A percentile compares a stretch with the other conserved stretches of the same genome.
Evolutionary conservation across 1,140 invertebrate genomes (phyloP).

Genomic region (Conus betulinus): DNA sequence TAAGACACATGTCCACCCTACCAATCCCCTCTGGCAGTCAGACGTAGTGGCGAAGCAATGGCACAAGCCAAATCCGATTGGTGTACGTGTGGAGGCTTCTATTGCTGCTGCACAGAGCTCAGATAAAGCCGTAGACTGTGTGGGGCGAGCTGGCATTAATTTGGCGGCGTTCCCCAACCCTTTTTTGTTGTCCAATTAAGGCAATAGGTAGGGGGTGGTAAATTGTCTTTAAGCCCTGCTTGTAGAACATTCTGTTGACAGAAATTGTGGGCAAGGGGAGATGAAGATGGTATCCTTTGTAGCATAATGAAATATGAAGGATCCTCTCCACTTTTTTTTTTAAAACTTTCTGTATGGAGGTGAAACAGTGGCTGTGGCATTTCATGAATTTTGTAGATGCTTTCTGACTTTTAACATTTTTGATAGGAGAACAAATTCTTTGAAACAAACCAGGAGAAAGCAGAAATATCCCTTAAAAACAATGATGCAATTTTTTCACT

Average conservation of each 20-base stretch:
- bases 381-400: no score
- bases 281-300: no score
- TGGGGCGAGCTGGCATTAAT: background rate
- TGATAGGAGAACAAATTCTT: no score
- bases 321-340: no score
- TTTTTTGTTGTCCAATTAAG: slow-evolving; percentile 6
- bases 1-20: background rate
- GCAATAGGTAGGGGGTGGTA: slow-evolving; percentile 10
- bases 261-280: no score
- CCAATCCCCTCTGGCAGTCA: background rate
- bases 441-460: no score
- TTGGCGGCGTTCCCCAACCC: background rate
- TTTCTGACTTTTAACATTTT: no score
- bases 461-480: no score
- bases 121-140: background rate
- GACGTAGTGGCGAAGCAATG: background rate
- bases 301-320: no score
- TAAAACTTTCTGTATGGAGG: no score
- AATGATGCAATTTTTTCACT: no score
- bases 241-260: background rate
- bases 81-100: background rate
- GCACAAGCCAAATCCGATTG: slow-evolving; percentile 15
- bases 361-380: no score
- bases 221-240: slow-evolving; percentile 7
- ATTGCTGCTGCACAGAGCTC: background rate